These are phyloP conservation scores for Ips typographus DNA, from an alignment of 1,140 invertebrate species.

Conservation along the genomic window DNA sequence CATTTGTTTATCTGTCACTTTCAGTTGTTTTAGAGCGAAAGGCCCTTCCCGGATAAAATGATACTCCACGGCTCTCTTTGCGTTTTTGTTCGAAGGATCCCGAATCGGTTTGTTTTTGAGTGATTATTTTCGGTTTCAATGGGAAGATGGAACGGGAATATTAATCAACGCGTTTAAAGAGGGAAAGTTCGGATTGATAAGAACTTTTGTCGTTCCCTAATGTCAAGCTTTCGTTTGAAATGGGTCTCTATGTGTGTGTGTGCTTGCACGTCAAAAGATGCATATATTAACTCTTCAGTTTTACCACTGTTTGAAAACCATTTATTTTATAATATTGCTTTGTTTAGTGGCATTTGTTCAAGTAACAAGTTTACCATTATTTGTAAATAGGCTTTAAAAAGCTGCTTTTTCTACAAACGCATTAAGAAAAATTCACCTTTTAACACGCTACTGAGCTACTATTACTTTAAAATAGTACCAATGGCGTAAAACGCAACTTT, in stretches of 20 bases:
- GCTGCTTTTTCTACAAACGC: no score
- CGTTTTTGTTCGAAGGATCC: conserved; percentile 34
- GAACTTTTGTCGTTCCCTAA: conserved; percentile 14
- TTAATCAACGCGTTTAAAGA: conserved; percentile 30
- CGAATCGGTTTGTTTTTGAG: conserved; percentile 29
- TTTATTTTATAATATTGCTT: no score
- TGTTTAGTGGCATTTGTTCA: no score
- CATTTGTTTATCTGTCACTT: conserved; percentile 52
- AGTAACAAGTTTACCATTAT: no score
- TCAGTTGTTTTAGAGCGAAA: conserved; percentile 44
- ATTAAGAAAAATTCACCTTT: no score
- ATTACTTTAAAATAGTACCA: no score
- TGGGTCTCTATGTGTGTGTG: not conserved
- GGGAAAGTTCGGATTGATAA: conserved; percentile 23
- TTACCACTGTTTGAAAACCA: no score
- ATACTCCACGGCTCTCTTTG: conserved; percentile 34
- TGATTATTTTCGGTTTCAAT: conserved; percentile 31
- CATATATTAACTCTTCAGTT: no score
- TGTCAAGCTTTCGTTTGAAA: not conserved
- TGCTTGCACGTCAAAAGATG: no score
- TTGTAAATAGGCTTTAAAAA: no score
- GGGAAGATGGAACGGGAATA: conserved; percentile 31
- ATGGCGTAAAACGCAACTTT: no score
- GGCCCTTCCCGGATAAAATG: conserved; percentile 24
- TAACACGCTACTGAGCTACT: no score